phyloP scores from a whole-genome alignment of 30 jellyfish, hydroid and myxozoan species.

The Turritopsis dohrnii region DNA sequence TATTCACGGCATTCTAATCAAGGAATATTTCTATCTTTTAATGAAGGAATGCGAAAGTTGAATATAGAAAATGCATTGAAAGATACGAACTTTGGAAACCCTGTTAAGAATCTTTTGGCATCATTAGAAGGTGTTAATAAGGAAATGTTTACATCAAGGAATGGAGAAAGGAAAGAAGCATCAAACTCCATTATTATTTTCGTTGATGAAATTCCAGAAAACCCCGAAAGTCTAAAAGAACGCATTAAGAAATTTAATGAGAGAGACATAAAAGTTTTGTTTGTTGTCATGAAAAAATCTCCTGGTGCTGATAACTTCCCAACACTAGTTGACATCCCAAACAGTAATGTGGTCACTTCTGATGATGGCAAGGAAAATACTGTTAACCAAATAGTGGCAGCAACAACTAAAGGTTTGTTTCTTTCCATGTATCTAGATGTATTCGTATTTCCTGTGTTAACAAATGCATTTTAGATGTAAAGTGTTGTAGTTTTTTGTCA shows the following conservation, averaged over 20 bases:
- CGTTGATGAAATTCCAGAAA: background rate
- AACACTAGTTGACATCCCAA: no score
- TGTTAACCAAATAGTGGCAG: no score
- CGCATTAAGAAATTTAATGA: background rate
- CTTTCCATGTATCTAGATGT: no score
- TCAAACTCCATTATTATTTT: background rate
- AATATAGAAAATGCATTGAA: background rate
- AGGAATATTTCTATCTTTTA: background rate
- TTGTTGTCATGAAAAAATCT: conserved; percentile 19
- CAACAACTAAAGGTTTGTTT: no score
- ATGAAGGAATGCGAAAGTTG: background rate
- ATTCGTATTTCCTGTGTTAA: no score
- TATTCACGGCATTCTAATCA: background rate
- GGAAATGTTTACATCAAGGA: background rate
- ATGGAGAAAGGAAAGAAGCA: conserved; percentile 6
- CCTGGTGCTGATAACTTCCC: no score
- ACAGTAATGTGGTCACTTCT: no score
- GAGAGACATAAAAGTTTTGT: background rate
- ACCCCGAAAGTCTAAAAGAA: background rate
- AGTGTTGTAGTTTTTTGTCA: no score
- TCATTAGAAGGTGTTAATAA: background rate
- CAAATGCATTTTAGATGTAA: no score
- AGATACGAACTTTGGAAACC: background rate
- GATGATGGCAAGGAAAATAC: no score
- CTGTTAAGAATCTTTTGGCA: background rate